Evolutionary conservation across 1,140 invertebrate genomes (phyloP), one percentile per base, ranked within the genome.

Genomic region (Euura lappo): DNA sequence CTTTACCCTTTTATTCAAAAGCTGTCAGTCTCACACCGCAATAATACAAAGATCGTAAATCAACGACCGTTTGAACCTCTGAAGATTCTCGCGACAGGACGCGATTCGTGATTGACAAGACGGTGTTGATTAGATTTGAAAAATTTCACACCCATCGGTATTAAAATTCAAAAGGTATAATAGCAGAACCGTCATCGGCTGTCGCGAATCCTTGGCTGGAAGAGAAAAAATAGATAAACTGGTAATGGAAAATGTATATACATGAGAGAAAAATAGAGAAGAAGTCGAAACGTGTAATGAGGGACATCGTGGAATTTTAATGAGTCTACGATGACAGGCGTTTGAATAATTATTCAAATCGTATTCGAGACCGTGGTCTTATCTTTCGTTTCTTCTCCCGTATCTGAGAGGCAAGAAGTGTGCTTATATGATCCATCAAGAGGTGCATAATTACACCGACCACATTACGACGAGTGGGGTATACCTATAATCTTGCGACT

Each of bases 221-320:
- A 60, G 13, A 60, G 51, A 6, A 60, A 60, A 60, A 60, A n/a
- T 4, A n/a, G 10, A n/a, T 60, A 60, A 60, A 60, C 3, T 60
- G 47, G 13, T 11, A 60, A 60, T 11, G 13, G 10, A 51, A 51
- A 51, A 51, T 60, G 28, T 28, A 28, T 28, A 28, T 28, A 28
- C 28, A 28, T 28, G 28, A 28, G 28, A 28, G 0, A 28, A 28
- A 28, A 60, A 60, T 60, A 11, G 1, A 60, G 13, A 60, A 8
- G 51, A 60, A 60, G 8, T 60, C 10, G 51, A 60, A 60, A 60
- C 6, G 51, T 60, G 51, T 60, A 60, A 60, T 60, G 51, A 60
- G 51, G 51, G 51, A n/a, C 51, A 60, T 60, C 51, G 51, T 60
- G 51, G 51, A 60, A 60, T 60, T n/a, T 60, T 60, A 60, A 60